Percentiles rank a stretch among this genome's conserved stretches.
Evolutionary conservation across 2,113 vertebrate genomes (phyloP).

Genomic region (Pelvicachromis taeniatus): DNA sequence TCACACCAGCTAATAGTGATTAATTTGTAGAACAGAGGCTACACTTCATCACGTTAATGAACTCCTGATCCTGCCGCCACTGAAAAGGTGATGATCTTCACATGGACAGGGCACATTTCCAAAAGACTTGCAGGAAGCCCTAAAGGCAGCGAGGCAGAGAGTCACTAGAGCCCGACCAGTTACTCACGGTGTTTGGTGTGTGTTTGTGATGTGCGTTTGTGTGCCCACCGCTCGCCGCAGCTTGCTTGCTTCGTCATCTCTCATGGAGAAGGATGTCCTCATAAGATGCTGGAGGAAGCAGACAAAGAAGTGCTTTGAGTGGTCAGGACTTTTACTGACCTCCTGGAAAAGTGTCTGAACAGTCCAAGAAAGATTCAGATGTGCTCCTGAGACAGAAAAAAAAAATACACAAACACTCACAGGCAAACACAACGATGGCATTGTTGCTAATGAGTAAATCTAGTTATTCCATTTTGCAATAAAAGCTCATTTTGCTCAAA

Average conservation of each 20-base stretch:
- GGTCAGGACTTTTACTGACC: background rate
- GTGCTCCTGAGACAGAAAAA: background rate
- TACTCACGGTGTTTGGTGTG: constrained; percentile 26
- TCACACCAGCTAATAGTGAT: constrained; percentile 14
- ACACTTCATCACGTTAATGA: constrained; percentile 22
- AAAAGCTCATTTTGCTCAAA: background rate
- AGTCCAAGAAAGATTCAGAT: background rate
- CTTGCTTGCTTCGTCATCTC: background rate
- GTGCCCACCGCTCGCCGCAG: background rate
- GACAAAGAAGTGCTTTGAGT: constrained; percentile 26
- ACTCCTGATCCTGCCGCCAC: background rate
- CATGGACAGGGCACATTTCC: constrained; percentile 44
- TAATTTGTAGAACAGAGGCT: background rate
- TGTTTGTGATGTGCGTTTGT: constrained; percentile 38
- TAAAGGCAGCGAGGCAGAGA: background rate
- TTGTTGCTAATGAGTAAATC: background rate
- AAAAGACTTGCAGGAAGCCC: constrained; percentile 3
- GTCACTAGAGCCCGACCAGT: constrained; percentile 4
- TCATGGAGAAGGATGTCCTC: background rate
- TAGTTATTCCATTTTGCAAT: background rate
- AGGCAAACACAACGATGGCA: background rate
- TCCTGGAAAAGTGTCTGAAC: background rate
- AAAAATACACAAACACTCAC: background rate
- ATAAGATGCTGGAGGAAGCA: constrained; percentile 1
- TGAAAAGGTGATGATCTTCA: constrained; percentile 37